Conservation (phyloP, 2,888 invertebrate species). For the Caradrina clavipalpis region DNA sequence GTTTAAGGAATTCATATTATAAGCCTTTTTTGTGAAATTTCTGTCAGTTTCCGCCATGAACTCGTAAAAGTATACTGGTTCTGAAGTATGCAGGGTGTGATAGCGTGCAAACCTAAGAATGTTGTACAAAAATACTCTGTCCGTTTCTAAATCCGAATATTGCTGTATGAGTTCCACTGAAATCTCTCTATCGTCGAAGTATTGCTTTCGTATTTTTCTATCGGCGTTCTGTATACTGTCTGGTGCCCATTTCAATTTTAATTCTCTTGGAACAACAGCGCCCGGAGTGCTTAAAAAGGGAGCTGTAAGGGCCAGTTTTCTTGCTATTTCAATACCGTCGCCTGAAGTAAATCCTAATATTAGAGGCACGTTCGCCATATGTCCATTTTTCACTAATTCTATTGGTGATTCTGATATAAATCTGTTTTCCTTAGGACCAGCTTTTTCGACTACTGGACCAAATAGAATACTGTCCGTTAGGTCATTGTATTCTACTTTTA, state of each 20-base stretch:
- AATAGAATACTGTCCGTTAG: conserved; percentile 81
- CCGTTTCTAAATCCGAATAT: conserved; percentile 78
- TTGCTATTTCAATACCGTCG: conserved; percentile 86
- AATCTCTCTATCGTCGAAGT: conserved; percentile 77
- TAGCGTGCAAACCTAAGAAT: conserved; percentile 81
- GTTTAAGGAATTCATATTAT: conserved; percentile 78
- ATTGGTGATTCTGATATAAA: conserved; percentile 79
- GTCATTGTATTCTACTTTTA: conserved; percentile 74
- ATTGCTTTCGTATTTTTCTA: conserved; percentile 78
- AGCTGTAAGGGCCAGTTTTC: conserved; percentile 72
- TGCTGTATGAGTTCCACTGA: conserved; percentile 75
- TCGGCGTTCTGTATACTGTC: conserved; percentile 74
- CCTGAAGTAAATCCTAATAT: conserved; percentile 85
- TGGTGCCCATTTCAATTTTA: conserved; percentile 77
- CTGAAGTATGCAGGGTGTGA: conserved; percentile 66
- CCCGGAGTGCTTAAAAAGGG: conserved; percentile 72
- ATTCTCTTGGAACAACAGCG: conserved; percentile 83
- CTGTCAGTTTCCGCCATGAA: conserved; percentile 84
- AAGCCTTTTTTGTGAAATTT: conserved; percentile 80
- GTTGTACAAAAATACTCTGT: conserved; percentile 81
- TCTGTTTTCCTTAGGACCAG: conserved; percentile 72
- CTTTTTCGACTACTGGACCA: conserved; percentile 85
- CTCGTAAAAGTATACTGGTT: conserved; percentile 81
- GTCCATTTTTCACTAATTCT: conserved; percentile 75
- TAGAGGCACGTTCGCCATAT: conserved; percentile 79